Conservation (phyloP, 2,888 invertebrate genomes). For the Agriopis marginaria region DNA sequence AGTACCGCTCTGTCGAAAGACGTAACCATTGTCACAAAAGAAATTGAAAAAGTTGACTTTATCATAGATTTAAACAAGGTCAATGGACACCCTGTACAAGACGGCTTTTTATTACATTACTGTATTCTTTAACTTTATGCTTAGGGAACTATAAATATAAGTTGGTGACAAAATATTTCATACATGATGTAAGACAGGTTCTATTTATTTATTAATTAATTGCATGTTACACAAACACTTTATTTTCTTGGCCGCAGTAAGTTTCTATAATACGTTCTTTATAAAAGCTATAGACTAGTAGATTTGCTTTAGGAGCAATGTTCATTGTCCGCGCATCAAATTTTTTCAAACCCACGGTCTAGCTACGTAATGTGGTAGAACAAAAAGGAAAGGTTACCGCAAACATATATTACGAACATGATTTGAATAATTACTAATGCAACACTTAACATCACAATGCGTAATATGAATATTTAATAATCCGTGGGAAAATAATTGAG, state of each 20-base stretch:
- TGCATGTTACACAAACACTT: background rate
- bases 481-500: slow-evolving; percentile 71
- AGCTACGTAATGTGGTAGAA: slow-evolving; percentile 55
- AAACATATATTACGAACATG: slow-evolving; percentile 59
- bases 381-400: slow-evolving; percentile 63
- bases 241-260: slow-evolving; percentile 32
- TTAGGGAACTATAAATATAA: background rate
- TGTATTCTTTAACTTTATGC: background rate
- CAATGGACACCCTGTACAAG: slow-evolving; percentile 26
- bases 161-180: background rate
- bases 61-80: slow-evolving; percentile 35
- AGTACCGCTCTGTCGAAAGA: slow-evolving; percentile 72
- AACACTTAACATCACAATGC: slow-evolving; percentile 59
- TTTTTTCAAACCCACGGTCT: slow-evolving; percentile 51
- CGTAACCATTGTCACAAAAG: slow-evolving; percentile 64
- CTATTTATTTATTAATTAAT: background rate
- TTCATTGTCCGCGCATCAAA: slow-evolving; percentile 43
- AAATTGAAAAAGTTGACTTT: slow-evolving; percentile 49
- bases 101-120: slow-evolving; percentile 1
- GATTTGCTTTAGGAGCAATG: slow-evolving; percentile 29
- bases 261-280: slow-evolving; percentile 12
- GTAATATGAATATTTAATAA: slow-evolving; percentile 70
- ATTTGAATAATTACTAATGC: slow-evolving; percentile 75
- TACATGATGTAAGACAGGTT: background rate
- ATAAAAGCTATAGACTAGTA: background rate